Evolutionary conservation across 2,797 vertebrate species (phyloP).

Genomic region (Enteromius unitaeniatus): DNA sequence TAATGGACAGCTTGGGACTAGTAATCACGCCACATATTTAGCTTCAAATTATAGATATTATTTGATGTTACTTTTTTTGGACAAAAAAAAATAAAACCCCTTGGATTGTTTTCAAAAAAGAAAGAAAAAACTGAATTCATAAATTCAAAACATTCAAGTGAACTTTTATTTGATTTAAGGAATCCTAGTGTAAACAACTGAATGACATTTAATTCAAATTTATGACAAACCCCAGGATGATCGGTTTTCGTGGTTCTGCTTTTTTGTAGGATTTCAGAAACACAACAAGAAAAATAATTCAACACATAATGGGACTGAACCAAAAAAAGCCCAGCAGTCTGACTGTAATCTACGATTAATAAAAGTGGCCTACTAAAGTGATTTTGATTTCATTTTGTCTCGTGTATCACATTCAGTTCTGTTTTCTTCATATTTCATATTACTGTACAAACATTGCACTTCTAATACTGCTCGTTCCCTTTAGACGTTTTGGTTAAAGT

Average conservation of each 20-base stretch:
- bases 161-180: constrained; percentile 65
- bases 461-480: constrained; percentile 76
- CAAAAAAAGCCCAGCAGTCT: constrained; percentile 19
- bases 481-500: constrained; percentile 69
- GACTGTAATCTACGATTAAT: constrained; percentile 5
- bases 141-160: constrained; percentile 83
- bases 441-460: constrained; percentile 75
- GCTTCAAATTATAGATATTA: constrained; percentile 84
- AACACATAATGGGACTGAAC: not conserved
- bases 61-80: constrained; percentile 87
- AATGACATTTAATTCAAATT: constrained; percentile 11
- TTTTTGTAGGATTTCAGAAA: not conserved
- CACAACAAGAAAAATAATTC: not conserved
- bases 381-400: constrained; percentile 28
- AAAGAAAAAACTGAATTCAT: constrained; percentile 74
- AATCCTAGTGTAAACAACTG: constrained; percentile 55
- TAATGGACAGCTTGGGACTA: not conserved
- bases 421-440: constrained; percentile 41
- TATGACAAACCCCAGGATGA: constrained; percentile 12
- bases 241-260: constrained; percentile 15
- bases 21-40: not conserved
- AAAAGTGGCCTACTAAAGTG: not conserved
- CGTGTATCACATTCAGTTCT: constrained; percentile 19
- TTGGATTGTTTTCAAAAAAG: not conserved
- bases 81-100: not conserved